Conservation (phyloP, 2,888 invertebrate genomes). For the Nipponacmea schrenckii region DNA sequence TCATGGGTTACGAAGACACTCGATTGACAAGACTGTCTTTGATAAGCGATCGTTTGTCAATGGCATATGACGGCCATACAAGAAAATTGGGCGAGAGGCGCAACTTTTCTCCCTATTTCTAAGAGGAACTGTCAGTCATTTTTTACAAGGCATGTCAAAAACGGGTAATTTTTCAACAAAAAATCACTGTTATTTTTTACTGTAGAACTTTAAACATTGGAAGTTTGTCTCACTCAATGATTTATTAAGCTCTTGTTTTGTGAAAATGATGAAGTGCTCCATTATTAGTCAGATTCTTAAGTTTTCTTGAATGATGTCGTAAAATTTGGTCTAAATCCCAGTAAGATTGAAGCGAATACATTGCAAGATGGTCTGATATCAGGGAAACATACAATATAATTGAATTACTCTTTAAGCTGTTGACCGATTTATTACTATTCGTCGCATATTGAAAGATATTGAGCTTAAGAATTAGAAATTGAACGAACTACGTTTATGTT, state of each 20-base stretch:
- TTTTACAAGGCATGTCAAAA: constrained; percentile 6
- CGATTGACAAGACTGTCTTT: constrained; percentile 1
- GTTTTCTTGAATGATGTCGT: not conserved
- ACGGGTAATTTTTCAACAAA: constrained; percentile 3
- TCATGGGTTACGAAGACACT: constrained; percentile 2
- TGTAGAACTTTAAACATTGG: not conserved
- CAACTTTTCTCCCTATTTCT: not conserved
- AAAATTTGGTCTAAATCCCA: not conserved
- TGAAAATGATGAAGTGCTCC: constrained; percentile 4
- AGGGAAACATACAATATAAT: too few relatives aligned
- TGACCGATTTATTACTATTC: too few relatives aligned
- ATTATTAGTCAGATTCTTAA: not conserved
- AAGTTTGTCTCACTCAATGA: not conserved
- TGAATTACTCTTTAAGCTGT: too few relatives aligned
- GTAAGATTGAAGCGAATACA: too few relatives aligned
- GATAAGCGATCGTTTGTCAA: constrained; percentile 6
- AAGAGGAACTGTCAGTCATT: not conserved
- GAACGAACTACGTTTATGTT: too few relatives aligned
- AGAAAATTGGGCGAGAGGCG: constrained; percentile 8
- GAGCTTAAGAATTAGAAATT: too few relatives aligned
- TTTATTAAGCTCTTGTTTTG: not conserved
- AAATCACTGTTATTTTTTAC: not conserved
- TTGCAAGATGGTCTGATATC: too few relatives aligned
- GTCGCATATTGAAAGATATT: too few relatives aligned
- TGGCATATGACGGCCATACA: constrained; percentile 7